These are phyloP conservation scores for Anarsia innoxiella DNA, from an alignment of 2,888 invertebrate genomes.

Conservation along the genomic window DNA sequence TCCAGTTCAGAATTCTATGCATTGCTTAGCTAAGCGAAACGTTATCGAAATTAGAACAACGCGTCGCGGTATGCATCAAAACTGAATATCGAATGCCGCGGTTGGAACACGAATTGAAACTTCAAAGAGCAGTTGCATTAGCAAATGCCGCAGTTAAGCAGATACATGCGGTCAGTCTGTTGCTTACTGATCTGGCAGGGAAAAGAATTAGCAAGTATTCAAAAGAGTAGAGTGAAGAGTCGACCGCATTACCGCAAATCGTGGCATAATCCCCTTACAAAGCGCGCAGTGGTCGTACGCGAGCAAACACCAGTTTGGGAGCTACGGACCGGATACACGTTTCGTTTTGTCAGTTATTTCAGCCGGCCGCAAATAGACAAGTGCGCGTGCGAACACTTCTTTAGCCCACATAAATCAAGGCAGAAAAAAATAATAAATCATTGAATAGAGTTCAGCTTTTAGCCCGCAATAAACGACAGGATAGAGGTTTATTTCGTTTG, in stretches of 20 bases:
- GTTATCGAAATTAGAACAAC: too few species aligned
- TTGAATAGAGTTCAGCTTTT: constrained; percentile 34
- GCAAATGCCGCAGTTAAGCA: constrained; percentile 27
- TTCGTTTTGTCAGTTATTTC: constrained; percentile 57
- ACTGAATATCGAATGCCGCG: constrained; percentile 1
- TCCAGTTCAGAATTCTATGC: too few species aligned
- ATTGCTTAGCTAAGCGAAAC: too few species aligned
- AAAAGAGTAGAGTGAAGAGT: constrained; percentile 37
- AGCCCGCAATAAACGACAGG: constrained; percentile 32
- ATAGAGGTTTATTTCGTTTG: constrained; percentile 31
- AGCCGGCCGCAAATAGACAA: constrained; percentile 54
- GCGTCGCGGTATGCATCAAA: too few species aligned
- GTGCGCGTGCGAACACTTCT: constrained; percentile 43
- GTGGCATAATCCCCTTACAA: constrained; percentile 49
- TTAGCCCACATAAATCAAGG: constrained; percentile 44
- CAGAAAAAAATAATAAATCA: constrained; percentile 46
- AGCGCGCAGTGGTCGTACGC: constrained; percentile 30
- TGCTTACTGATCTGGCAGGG: constrained; percentile 36
- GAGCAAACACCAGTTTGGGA: constrained; percentile 33
- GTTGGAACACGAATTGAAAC: constrained; percentile 16
- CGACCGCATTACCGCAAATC: constrained; percentile 53
- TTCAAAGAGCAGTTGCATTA: constrained; percentile 36
- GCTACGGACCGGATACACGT: constrained; percentile 48
- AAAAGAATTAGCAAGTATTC: constrained; percentile 51
- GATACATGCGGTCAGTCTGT: constrained; percentile 27